Base-by-base conservation (phyloP, 2,797 vertebrate genomes). In the Betta splendens region DNA sequence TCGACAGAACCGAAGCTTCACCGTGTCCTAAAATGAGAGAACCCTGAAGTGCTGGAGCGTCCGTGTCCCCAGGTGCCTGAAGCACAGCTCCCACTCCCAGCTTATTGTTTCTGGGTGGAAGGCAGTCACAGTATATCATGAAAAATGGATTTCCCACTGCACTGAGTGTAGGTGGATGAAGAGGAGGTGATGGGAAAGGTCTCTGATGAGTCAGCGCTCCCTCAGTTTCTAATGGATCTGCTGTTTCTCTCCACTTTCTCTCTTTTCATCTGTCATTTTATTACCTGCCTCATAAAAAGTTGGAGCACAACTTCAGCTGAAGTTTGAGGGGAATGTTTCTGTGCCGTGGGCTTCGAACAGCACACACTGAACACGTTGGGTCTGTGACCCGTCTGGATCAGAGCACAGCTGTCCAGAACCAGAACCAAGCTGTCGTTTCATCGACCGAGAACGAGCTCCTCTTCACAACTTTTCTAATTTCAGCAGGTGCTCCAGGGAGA, bases 201-300 rank as follows among this genome's bases (percentile, higher is more conserved):
- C 68, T 62, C 66, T 64, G 81, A 48, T 69, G 73, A 77, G 65
- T 81, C 75, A 72, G 84, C 69, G 4, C 39, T 73, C 56, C 51
- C 62, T 71, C 72, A 53, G 69, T 77, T 72, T 80, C 57, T 22
- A 64, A 38, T 38, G 22, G 62, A 59, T n/a, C n/a, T n/a, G n/a
- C 25, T 25, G 8, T 25, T 62, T 64, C 39, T 40, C 54, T 36
- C 44, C 57, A 45, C 40, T 60, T 60, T 45, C 18, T 23, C 49
- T 47, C 18, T 54, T 76, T 74, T 62, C 74, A 83, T 72, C 64
- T 45, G 75, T 76, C 74, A 64, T 69, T 69, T 53, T 64, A 59
- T 74, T 46, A 65, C 22, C 26, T 2, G 16, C 1, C 12, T n/a
- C n/a, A n/a, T n/a, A n/a, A n/a, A n/a, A n/a, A n/a, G n/a, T n/a